Evolutionary conservation across 2,797 vertebrate genomes (phyloP).

Genomic region (Karalla daura): DNA sequence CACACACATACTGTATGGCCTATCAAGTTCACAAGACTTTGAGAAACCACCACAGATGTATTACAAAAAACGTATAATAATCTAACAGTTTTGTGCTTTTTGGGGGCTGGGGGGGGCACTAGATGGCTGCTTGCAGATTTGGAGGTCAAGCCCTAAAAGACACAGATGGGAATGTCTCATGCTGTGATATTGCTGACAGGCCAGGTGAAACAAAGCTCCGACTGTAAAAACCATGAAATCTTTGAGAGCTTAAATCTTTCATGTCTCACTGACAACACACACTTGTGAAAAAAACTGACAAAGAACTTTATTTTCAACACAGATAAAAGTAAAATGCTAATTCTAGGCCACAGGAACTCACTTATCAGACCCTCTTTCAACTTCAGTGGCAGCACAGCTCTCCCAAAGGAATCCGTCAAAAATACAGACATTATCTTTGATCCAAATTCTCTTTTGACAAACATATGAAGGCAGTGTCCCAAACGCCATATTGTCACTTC

Average conservation of each 20-base stretch:
- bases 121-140: not conserved
- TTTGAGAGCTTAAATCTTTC: slow-evolving; percentile 11
- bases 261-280: not conserved
- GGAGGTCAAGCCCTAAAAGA: slow-evolving; percentile 25
- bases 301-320: slow-evolving; percentile 24
- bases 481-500: slow-evolving; percentile 19
- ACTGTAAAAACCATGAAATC: slow-evolving; percentile 21
- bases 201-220: slow-evolving; percentile 10
- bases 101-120: slow-evolving; percentile 9
- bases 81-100: not conserved
- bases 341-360: slow-evolving; percentile 35
- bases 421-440: slow-evolving; percentile 43
- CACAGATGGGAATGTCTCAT: slow-evolving; percentile 8
- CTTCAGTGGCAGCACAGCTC: slow-evolving; percentile 31
- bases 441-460: slow-evolving; percentile 42
- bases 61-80: too few relatives aligned
- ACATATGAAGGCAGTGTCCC: slow-evolving; percentile 31
- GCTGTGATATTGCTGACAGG: not conserved
- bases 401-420: slow-evolving; percentile 42
- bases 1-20: too few relatives aligned
- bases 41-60: too few relatives aligned
- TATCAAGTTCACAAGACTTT: too few relatives aligned
- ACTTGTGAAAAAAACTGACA: not conserved
- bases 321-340: slow-evolving; percentile 55
- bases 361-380: slow-evolving; percentile 47